phyloP scores from a whole-genome alignment of 2,888 invertebrate genomes.

The Dryocosmus kuriphilus region DNA sequence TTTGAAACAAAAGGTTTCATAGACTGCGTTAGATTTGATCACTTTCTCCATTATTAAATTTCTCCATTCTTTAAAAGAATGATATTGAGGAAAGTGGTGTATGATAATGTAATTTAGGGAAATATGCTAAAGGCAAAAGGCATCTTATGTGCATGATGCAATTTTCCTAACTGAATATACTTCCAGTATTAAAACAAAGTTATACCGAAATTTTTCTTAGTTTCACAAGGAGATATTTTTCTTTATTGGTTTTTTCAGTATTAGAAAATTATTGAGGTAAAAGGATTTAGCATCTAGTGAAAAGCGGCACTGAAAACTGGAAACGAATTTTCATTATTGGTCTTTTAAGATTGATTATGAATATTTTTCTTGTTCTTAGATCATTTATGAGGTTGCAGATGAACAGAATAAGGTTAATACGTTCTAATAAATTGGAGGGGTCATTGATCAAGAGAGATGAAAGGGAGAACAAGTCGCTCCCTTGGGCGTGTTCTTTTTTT shows the following conservation, averaged over 20 bases:
- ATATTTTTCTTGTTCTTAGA: not conserved
- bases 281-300: too few relatives aligned
- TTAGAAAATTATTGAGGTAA: too few relatives aligned
- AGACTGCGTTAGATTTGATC: not conserved
- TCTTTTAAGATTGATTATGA: not conserved
- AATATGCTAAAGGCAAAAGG: not conserved
- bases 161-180: not conserved
- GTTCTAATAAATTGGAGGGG: not conserved
- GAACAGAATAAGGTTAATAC: not conserved
- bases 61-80: not conserved
- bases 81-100: not conserved
- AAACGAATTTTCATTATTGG: too few relatives aligned
- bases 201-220: too few relatives aligned
- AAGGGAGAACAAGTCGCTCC: constrained; percentile 1
- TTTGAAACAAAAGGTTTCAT: not conserved
- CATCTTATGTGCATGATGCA: not conserved
- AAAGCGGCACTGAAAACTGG: too few relatives aligned
- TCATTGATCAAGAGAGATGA: constrained; percentile 2
- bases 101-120: not conserved
- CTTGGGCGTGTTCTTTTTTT: not conserved
- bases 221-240: too few relatives aligned
- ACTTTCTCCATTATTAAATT: not conserved
- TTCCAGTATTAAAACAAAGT: too few relatives aligned
- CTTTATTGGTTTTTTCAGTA: too few relatives aligned
- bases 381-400: not conserved